Base-by-base conservation (phyloP, 2,888 invertebrate species). In the Fabriciana adippe region DNA sequence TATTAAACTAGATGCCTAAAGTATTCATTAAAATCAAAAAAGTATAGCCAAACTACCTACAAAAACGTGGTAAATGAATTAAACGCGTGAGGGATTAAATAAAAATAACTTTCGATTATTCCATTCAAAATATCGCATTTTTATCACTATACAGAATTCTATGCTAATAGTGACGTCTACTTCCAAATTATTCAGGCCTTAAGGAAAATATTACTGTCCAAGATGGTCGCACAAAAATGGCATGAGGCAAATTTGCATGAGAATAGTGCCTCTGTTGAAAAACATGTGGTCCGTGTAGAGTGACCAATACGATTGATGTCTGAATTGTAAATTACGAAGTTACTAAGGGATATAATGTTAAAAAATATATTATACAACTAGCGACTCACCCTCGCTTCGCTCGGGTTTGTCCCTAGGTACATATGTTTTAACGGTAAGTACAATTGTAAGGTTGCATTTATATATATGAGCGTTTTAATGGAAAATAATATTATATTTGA, bases 211-310 rank as follows among this genome's bases (percentile, higher is more conserved):
- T 68, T 61, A 65, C 75, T 74, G 74, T 72, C 76, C 76, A 76
- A 76, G 72, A 77, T 74, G 76, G 76, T 77, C 73, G 67, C 78
- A 79, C 84, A 83, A 84, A 86, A 71, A 76, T 74, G 73, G 71
- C 35, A 41, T 8, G 35, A 35, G 48, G 69, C 48, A 77, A 82
- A 89, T 89, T 88, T 87, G 77, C 87, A 89, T 88, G 83, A 80
- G 87, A 88, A 89, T 88, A 62, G 67, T 69, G 50, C 57, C 55
- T 60, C 60, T 56, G 72, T 55, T 66, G 60, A 35, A 55, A 62
- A 67, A 66, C 73, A 70, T 72, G 66, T 72, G 73, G 64, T 66
- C 54, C 50, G 18, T 5, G 35, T 61, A 61, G 66, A 47, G 54
- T 59, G 47, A 48, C 66, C 48, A 66, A n/a, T 3, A 16, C 15